Conservation (phyloP, 2,888 invertebrate genomes). For the Entomobrya multifasciata region DNA sequence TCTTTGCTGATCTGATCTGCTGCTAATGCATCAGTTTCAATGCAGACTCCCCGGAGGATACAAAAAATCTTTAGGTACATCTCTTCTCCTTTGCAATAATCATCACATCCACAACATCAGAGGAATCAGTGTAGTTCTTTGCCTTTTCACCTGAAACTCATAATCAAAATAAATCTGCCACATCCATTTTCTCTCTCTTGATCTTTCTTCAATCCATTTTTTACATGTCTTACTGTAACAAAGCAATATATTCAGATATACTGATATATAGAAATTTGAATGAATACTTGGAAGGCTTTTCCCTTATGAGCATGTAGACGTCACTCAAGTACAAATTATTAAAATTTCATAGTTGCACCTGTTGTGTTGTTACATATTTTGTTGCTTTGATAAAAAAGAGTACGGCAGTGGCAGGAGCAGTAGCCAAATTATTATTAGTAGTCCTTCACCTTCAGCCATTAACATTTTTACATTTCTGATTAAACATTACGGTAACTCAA, state of each 20-base stretch:
- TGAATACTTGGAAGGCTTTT: too few species aligned
- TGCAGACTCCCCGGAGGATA: constrained; percentile 52
- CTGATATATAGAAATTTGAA: background rate
- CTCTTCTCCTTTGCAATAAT: background rate
- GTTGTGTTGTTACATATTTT: constrained; percentile 26
- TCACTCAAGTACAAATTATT: too few species aligned
- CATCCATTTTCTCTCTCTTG: constrained; percentile 9
- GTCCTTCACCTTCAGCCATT: constrained; percentile 46
- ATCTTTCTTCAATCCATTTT: constrained; percentile 30
- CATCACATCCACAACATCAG: background rate
- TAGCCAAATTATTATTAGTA: constrained; percentile 53
- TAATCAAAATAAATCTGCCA: constrained; percentile 69
- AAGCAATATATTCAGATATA: background rate
- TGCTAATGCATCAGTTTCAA: constrained; percentile 10
- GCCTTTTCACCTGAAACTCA: constrained; percentile 42
- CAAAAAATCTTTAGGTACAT: constrained; percentile 43
- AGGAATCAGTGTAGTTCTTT: constrained; percentile 20
- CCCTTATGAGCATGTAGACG: too few species aligned
- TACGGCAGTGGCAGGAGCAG: constrained; percentile 56
- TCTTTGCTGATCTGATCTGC: background rate
- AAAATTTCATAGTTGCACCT: constrained; percentile 33
- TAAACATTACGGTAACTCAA: constrained; percentile 60
- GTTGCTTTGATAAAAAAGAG: constrained; percentile 11
- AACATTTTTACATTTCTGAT: constrained; percentile 46
- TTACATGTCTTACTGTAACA: constrained; percentile 41